A percentile compares a stretch with the other conserved stretches of the same genome.
These are phyloP conservation scores for Canis aureus DNA, from an alignment of 2,113 vertebrate genomes.

Conservation along the genomic window DNA sequence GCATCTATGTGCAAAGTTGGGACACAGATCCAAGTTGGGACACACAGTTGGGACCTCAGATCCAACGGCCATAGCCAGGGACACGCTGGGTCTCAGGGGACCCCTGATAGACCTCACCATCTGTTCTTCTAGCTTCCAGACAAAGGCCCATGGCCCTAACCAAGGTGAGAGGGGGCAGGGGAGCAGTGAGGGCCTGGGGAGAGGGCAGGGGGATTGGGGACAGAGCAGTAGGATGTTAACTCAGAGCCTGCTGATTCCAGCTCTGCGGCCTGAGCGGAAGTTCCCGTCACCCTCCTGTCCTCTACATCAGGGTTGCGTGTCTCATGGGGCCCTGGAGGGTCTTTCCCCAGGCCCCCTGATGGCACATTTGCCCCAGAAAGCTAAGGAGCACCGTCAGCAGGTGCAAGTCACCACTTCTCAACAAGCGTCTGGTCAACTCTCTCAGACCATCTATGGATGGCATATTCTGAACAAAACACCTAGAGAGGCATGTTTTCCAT, in stretches of 20 bases:
- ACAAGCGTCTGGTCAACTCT: neutral
- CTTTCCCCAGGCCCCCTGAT: neutral
- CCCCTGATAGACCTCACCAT: neutral
- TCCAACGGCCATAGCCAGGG: neutral
- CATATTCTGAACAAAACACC: neutral
- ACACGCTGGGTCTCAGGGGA: neutral
- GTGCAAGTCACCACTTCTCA: neutral
- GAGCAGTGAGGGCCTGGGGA: neutral
- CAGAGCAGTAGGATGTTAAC: slow-evolving; percentile 41
- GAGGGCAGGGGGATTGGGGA: slow-evolving; percentile 72
- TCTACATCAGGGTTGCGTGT: neutral
- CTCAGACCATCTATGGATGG: accelerated
- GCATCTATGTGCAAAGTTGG: neutral
- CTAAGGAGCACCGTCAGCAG: slow-evolving; percentile 31
- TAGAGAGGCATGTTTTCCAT: neutral
- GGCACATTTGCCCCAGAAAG: slow-evolving; percentile 37
- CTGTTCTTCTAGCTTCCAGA: neutral
- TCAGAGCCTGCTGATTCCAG: slow-evolving; percentile 72
- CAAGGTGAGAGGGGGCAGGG: neutral
- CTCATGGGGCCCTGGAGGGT: neutral
- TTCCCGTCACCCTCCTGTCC: slow-evolving; percentile 23
- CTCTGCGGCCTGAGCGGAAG: slow-evolving; percentile 65
- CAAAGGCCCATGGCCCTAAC: neutral
- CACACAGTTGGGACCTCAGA: neutral
- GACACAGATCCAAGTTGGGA: neutral